Percentiles rank a stretch among this genome's conserved stretches.
phyloP scores from a whole-genome alignment of 2,797 vertebrate species.

The Bovichtus diacanthus region DNA sequence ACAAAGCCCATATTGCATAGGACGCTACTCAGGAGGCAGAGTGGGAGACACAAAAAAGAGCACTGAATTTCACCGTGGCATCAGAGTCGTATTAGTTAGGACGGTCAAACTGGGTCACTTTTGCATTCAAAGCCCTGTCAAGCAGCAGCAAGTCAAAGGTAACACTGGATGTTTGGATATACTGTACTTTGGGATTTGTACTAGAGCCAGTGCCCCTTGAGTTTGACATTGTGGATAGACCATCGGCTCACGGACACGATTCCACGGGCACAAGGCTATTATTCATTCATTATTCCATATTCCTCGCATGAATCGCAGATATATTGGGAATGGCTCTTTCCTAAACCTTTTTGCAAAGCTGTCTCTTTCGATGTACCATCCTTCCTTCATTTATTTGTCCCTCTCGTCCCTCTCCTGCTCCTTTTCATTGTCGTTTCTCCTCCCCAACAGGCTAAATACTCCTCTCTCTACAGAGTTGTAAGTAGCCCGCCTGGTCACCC shows the following conservation, averaged over 20 bases:
- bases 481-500: conserved; percentile 62
- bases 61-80: neutral
- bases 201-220: neutral
- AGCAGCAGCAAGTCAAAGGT: neutral
- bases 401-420: neutral
- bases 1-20: neutral
- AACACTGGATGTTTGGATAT: neutral
- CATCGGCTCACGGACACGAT: neutral
- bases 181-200: neutral
- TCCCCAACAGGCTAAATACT: conserved; percentile 50
- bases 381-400: conserved; percentile 25
- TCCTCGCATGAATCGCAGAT: conserved; percentile 25
- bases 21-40: neutral
- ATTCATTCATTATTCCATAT: conserved; percentile 38
- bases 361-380: conserved; percentile 23
- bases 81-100: neutral
- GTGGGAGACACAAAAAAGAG: neutral
- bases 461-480: conserved; percentile 56
- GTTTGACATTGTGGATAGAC: neutral
- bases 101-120: conserved; percentile 23
- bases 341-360: conserved; percentile 15
- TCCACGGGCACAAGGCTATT: conserved; percentile 20
- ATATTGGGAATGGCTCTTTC: conserved; percentile 26
- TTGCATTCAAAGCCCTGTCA: neutral
- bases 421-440: neutral